These are phyloP conservation scores for Megathymus violae DNA, from an alignment of 1,140 invertebrate species.

Conservation along the genomic window DNA sequence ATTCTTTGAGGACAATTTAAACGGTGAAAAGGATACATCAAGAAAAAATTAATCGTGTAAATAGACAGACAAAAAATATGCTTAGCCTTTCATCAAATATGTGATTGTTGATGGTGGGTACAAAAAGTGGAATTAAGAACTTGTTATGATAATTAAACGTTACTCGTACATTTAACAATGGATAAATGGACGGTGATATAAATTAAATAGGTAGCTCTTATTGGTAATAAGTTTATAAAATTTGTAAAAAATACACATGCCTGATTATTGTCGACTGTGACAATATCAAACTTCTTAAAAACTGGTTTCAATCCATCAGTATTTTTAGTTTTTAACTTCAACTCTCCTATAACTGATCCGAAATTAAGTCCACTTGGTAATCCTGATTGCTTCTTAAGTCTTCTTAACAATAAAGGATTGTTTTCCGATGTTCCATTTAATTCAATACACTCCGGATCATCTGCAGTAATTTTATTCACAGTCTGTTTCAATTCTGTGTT, in stretches of 20 bases:
- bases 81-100: too few species aligned
- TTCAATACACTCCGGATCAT: background rate
- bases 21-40: too few species aligned
- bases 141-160: too few species aligned
- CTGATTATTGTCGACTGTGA: constrained; percentile 55
- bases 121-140: too few species aligned
- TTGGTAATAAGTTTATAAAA: too few species aligned
- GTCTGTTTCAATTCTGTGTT: constrained; percentile 15
- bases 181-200: too few species aligned
- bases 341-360: constrained; percentile 76
- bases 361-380: constrained; percentile 71
- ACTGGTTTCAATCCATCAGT: constrained; percentile 69
- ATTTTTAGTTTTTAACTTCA: constrained; percentile 73
- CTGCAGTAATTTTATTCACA: background rate
- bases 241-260: constrained; percentile 50
- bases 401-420: constrained; percentile 63
- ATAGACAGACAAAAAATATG: too few species aligned
- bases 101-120: too few species aligned
- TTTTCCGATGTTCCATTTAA: constrained; percentile 28
- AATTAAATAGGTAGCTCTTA: too few species aligned
- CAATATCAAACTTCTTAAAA: constrained; percentile 73
- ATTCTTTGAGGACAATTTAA: constrained; percentile 20
- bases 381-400: constrained; percentile 64
- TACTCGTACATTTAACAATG: too few species aligned
- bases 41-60: too few species aligned